These are phyloP conservation scores for Drosophila aff. DNA, from an alignment of 1,140 invertebrate genomes.

Conservation along the genomic window DNA sequence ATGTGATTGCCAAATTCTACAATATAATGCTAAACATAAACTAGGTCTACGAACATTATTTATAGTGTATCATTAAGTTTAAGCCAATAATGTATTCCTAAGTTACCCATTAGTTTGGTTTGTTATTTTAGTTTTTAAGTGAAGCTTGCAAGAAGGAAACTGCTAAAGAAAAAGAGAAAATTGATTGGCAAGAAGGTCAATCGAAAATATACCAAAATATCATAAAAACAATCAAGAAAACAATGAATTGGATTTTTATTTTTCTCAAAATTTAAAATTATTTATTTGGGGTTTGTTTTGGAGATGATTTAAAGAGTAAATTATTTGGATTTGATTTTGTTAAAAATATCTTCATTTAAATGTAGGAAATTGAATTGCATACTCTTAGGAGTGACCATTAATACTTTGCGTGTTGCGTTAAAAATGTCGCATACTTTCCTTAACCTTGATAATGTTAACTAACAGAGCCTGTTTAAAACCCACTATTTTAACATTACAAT, in stretches of 20 bases:
- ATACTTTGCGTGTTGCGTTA: no score
- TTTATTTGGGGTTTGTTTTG: conserved; percentile 7
- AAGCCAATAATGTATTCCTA: conserved; percentile 35
- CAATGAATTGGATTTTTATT: conserved; percentile 52
- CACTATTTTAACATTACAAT: neutral
- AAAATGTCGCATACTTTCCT: conserved; percentile 36
- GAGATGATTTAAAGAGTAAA: neutral
- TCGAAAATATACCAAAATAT: conserved; percentile 69
- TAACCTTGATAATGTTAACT: conserved; percentile 8
- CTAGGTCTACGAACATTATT: conserved; percentile 54
- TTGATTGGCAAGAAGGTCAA: conserved; percentile 19
- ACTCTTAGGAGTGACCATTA: neutral
- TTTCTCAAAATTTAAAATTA: neutral
- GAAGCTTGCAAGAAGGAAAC: conserved; percentile 20
- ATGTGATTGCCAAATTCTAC: conserved; percentile 84
- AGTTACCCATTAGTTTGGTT: conserved; percentile 70
- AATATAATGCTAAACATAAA: conserved; percentile 54
- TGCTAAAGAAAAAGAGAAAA: conserved; percentile 14
- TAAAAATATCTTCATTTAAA: neutral
- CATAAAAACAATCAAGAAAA: conserved; percentile 49
- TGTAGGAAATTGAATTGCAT: neutral
- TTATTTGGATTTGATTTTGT: neutral
- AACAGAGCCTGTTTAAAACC: neutral
- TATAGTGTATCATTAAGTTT: conserved; percentile 49
- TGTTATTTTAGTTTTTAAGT: conserved; percentile 83